These are phyloP conservation scores for Neolamprologus brichardi DNA, from an alignment of 2,113 vertebrate species.

Conservation along the genomic window DNA sequence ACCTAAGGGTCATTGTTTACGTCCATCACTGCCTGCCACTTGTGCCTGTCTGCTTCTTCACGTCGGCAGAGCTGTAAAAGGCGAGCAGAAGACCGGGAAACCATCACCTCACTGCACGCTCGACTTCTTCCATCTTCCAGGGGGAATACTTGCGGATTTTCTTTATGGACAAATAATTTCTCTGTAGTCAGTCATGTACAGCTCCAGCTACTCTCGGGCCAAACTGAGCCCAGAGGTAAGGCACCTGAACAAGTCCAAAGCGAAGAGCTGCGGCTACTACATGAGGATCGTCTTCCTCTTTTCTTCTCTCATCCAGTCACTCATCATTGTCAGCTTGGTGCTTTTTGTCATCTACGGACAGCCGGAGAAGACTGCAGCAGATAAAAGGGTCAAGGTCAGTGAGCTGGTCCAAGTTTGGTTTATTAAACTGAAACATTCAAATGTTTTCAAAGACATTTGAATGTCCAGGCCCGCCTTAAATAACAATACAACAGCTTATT, in stretches of 20 bases:
- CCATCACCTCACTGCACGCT: neutral
- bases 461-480: rapidly evolving
- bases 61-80: neutral
- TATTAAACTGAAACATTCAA: neutral
- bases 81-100: neutral
- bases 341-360: slow-evolving; percentile 93
- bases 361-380: slow-evolving; percentile 74
- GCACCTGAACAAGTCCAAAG: slow-evolving; percentile 48
- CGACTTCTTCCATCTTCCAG: neutral
- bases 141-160: neutral
- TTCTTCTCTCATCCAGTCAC: slow-evolving; percentile 86
- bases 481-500: neutral
- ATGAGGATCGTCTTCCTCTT: slow-evolving; percentile 87
- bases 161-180: neutral
- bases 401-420: neutral
- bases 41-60: neutral
- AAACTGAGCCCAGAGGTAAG: slow-evolving; percentile 73
- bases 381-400: slow-evolving; percentile 62
- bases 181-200: slow-evolving; percentile 70
- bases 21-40: slow-evolving; percentile 11
- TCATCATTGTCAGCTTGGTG: slow-evolving; percentile 90
- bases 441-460: neutral
- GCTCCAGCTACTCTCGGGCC: slow-evolving; percentile 71
- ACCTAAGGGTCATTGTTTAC: slow-evolving; percentile 44
- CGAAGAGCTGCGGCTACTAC: slow-evolving; percentile 78